phyloP scores from a whole-genome alignment of 2,797 vertebrate genomes.

The Distichodus sexfasciatus region DNA sequence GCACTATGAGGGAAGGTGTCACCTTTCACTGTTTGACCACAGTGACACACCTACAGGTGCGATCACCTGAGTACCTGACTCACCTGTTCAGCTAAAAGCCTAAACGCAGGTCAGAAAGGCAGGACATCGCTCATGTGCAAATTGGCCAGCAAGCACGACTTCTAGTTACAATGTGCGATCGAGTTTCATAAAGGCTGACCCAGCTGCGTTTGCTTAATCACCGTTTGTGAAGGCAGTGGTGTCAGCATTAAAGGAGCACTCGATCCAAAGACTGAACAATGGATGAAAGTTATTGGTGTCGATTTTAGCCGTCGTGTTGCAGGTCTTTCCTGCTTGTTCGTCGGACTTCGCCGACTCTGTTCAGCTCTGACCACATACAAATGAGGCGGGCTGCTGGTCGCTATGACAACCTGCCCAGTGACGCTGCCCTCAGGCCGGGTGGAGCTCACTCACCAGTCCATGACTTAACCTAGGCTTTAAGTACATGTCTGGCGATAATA shows the following conservation, averaged over 20 bases:
- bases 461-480: background rate
- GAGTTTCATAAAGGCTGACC: background rate
- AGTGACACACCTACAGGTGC: slow-evolving; percentile 40
- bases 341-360: background rate
- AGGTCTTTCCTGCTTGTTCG: background rate
- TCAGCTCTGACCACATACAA: slow-evolving; percentile 49
- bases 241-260: no score
- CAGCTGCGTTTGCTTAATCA: background rate
- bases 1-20: no score
- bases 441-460: background rate
- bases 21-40: slow-evolving; percentile 39
- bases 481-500: background rate
- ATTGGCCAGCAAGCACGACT: background rate
- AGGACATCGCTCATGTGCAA: background rate
- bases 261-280: background rate
- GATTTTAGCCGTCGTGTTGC: background rate
- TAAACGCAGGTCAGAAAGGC: background rate
- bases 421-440: background rate
- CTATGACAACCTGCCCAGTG: background rate
- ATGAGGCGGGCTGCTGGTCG: slow-evolving; percentile 40
- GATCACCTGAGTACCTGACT: slow-evolving; percentile 14
- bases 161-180: background rate
- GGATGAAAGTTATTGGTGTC: no score
- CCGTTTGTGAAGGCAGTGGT: background rate
- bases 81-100: slow-evolving; percentile 12